Percentiles rank a stretch among this genome's conserved stretches.
These are phyloP conservation scores for Rhagium mordax DNA, from an alignment of 2,888 invertebrate genomes.

Conservation along the genomic window DNA sequence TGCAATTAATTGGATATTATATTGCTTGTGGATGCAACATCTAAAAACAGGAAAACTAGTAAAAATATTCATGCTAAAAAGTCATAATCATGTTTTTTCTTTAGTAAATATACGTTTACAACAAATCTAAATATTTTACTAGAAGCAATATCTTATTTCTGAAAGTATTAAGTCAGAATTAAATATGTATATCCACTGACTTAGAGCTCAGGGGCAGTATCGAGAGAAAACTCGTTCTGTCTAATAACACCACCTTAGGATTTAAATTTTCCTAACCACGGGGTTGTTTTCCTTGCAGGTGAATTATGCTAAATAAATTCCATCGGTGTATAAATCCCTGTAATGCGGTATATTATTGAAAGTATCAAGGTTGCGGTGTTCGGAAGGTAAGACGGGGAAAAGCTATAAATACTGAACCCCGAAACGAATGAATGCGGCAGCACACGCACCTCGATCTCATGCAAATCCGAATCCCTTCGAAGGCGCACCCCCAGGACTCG, in stretches of 20 bases:
- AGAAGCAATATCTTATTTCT: too few relatives aligned
- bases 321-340: constrained; percentile 51
- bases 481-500: constrained; percentile 40
- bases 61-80: too few relatives aligned
- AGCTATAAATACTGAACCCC: constrained; percentile 47
- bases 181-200: too few relatives aligned
- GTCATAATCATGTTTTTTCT: too few relatives aligned
- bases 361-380: constrained; percentile 46
- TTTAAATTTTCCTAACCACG: neutral
- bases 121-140: too few relatives aligned
- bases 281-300: constrained; percentile 8
- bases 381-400: constrained; percentile 36
- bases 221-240: too few relatives aligned
- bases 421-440: constrained; percentile 49
- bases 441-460: constrained; percentile 54
- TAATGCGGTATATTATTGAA: constrained; percentile 54
- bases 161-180: too few relatives aligned
- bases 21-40: too few relatives aligned
- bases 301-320: constrained; percentile 50
- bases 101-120: too few relatives aligned
- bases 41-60: too few relatives aligned
- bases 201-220: too few relatives aligned
- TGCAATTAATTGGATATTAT: too few relatives aligned
- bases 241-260: neutral
- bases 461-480: constrained; percentile 50